Evolutionary conservation across 2,113 vertebrate species (phyloP), one percentile per base, ranked within the genome.

Genomic region (Physeter macrocephalus): DNA sequence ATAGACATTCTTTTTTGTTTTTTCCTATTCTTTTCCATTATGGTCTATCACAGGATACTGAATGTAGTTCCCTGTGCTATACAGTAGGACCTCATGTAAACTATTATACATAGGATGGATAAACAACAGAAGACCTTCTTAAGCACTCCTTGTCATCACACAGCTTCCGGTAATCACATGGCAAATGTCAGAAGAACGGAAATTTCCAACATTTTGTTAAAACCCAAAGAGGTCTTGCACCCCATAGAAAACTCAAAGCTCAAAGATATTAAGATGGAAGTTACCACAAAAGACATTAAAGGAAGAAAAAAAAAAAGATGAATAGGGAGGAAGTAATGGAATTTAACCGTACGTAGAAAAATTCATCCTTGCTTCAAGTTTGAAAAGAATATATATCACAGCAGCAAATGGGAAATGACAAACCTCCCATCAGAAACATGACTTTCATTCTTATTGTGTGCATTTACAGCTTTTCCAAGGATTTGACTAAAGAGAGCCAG

Each of bases 271-370:
- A 94, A 95, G 88, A 83, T 89, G 43, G 88, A 96, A 54, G 17
- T 95, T 96, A 82, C 62, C 59, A 95, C 49, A 92, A 81, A 92
- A 93, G 52, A 77, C 29, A 87, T 67, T 88, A 96, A 57, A 71
- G 31, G 43, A 36, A 59, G 15, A 18, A 39, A 36, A 43, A 36
- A 36, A 43, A 57, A 62, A 52, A 4, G 41, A 36, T 69, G 66
- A 93, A 82, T 27, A 93, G 52, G 18, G 71, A 95, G 27, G 39
- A 96, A 92, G 64, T 87, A 77, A 97, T 69, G 80, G 61, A 88
- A 96, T 92, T 96, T 81, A 94, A 95, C 77, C 39, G 4, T 34
- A 86, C 97, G 91, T 64, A 54, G 64, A 77, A 97, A 95, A 95
- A 96, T 87, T 71, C 81, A 88, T 81, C 59, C 62, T 95, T 7